These are phyloP conservation scores for Gibbula magus DNA, from an alignment of 2,888 invertebrate species.

Conservation along the genomic window DNA sequence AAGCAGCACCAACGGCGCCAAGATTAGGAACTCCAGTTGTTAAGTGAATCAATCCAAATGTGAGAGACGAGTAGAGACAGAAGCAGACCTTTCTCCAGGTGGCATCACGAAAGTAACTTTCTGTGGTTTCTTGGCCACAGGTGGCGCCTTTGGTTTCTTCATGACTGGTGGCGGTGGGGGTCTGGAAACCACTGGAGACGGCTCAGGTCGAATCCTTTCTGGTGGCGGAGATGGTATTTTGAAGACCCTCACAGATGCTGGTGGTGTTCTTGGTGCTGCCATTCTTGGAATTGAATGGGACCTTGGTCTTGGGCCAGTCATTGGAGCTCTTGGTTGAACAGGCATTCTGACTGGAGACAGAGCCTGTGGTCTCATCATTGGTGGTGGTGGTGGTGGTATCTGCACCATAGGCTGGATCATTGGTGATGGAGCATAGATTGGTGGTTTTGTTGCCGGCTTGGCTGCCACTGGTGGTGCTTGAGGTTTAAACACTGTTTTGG, in stretches of 20 bases:
- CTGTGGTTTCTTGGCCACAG: slow-evolving; percentile 12
- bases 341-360: background rate
- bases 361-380: slow-evolving; percentile 39
- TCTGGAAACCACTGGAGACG: background rate
- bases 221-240: slow-evolving; percentile 22
- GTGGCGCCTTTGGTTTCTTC: background rate
- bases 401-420: slow-evolving; percentile 9
- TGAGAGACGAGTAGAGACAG: no score
- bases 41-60: no score
- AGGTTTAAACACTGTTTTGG: slow-evolving; percentile 29
- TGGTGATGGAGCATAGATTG: slow-evolving; percentile 9
- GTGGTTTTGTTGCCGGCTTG: slow-evolving; percentile 27
- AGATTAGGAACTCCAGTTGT: no score
- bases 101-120: slow-evolving; percentile 12
- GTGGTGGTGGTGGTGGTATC: slow-evolving; percentile 43
- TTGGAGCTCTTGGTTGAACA: slow-evolving; percentile 12
- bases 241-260: slow-evolving; percentile 26
- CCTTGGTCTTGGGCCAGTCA: slow-evolving; percentile 21
- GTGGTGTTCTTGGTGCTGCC: slow-evolving; percentile 26
- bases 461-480: slow-evolving; percentile 33
- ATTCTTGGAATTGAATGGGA: background rate
- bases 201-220: background rate
- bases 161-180: slow-evolving; percentile 19
- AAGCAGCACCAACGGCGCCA: no score
- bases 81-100: slow-evolving; percentile 11